Evolutionary conservation across 2,888 invertebrate species (phyloP).

Genomic region (Mesochorus sp.): DNA sequence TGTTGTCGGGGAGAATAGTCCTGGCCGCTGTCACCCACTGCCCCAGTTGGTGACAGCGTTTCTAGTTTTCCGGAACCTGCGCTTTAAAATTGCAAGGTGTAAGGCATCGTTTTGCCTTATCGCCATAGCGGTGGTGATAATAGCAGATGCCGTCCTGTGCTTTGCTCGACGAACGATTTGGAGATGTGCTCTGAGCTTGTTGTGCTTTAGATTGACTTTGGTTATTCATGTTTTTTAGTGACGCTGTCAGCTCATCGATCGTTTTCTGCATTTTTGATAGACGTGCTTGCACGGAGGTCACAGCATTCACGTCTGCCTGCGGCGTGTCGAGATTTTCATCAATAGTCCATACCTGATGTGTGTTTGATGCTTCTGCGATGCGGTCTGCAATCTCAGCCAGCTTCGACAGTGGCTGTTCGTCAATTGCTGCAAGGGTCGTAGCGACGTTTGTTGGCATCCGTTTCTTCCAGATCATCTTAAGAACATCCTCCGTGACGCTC

Average conservation of each 20-base stretch:
- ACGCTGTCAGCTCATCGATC: neutral
- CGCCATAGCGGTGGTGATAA: neutral
- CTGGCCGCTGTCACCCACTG: neutral
- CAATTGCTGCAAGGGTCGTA: neutral
- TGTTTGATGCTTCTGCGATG: neutral
- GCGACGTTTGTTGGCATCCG: conserved; percentile 14
- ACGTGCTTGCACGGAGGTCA: neutral
- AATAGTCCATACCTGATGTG: neutral
- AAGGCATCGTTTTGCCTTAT: neutral
- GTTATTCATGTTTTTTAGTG: neutral
- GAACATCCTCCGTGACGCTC: neutral
- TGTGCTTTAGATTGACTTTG: neutral
- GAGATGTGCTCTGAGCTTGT: neutral
- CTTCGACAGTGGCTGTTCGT: neutral
- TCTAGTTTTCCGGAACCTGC: conserved; percentile 17
- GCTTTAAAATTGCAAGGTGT: neutral
- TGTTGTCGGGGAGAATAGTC: neutral
- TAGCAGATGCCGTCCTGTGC: neutral
- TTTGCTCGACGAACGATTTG: neutral
- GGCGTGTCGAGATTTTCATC: neutral
- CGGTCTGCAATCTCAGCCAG: conserved; percentile 4
- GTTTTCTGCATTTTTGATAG: neutral
- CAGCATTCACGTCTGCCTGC: neutral
- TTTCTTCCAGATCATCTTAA: neutral
- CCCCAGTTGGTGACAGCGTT: neutral